phyloP scores from a whole-genome alignment of 2,797 vertebrate species.

The Dipus sagitta region DNA sequence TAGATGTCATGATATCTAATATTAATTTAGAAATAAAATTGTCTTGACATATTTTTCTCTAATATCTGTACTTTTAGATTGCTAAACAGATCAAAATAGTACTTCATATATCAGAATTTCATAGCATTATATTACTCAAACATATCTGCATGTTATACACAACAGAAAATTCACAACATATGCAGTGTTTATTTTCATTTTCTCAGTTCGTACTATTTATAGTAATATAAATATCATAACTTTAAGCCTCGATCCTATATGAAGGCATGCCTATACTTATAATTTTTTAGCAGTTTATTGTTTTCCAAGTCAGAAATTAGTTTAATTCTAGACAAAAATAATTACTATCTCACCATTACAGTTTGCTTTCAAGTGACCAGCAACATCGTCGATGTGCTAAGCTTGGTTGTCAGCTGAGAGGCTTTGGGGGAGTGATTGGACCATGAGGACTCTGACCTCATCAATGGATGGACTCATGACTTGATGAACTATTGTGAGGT shows the following conservation, averaged over 20 bases:
- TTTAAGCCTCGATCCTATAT: background rate
- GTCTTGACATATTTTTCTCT: background rate
- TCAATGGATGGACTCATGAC: background rate
- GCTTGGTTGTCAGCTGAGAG: background rate
- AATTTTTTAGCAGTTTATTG: background rate
- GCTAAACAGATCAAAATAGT: background rate
- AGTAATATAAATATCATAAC: background rate
- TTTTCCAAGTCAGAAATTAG: background rate
- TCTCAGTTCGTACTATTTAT: background rate
- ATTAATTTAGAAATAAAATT: constrained; percentile 8
- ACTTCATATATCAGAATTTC: background rate
- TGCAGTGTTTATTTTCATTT: background rate
- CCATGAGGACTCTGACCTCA: background rate
- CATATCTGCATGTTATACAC: background rate
- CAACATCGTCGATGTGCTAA: background rate
- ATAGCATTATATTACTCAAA: background rate
- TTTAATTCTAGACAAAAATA: background rate
- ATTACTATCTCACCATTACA: background rate
- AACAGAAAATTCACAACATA: background rate
- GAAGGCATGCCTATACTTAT: background rate
- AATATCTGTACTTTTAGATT: background rate
- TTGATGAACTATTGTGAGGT: background rate
- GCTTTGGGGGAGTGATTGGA: background rate
- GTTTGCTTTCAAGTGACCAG: background rate
- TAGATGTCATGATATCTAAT: background rate